These are phyloP conservation scores for Diogma glabrata DNA, from an alignment of 2,888 invertebrate species.

Conservation along the genomic window DNA sequence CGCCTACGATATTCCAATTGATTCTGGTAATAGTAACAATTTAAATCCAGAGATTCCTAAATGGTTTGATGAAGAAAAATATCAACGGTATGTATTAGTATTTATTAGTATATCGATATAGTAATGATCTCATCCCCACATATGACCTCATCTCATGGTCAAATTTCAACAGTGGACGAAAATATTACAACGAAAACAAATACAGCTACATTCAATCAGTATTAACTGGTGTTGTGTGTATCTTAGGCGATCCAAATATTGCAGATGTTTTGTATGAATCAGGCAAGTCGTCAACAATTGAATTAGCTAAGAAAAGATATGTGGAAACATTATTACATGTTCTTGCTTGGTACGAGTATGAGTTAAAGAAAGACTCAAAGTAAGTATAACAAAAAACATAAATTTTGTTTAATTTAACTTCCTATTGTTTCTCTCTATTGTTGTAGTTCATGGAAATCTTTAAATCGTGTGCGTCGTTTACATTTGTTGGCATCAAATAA, in stretches of 20 bases:
- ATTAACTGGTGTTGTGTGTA: background rate
- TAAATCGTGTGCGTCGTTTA: slow-evolving; percentile 46
- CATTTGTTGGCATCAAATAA: slow-evolving; percentile 47
- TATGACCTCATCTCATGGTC: no score
- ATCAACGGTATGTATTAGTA: background rate
- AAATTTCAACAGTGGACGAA: background rate
- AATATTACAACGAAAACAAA: background rate
- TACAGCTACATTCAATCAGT: background rate
- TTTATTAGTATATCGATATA: no score
- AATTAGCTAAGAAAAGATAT: slow-evolving; percentile 5
- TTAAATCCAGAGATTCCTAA: background rate
- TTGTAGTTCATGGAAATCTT: slow-evolving; percentile 49
- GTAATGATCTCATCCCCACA: no score
- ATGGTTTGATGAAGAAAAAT: slow-evolving; percentile 9
- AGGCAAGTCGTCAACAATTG: background rate
- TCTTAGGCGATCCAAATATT: background rate
- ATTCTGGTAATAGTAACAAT: background rate
- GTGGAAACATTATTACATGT: background rate
- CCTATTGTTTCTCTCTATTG: no score
- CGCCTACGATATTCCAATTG: slow-evolving; percentile 4
- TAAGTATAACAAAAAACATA: background rate
- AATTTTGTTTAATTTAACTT: no score
- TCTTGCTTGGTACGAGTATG: background rate
- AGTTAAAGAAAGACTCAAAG: slow-evolving; percentile 1
- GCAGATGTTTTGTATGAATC: background rate